Base-by-base conservation (phyloP, 2,797 vertebrate species). In the Gymnodraco acuticeps region DNA sequence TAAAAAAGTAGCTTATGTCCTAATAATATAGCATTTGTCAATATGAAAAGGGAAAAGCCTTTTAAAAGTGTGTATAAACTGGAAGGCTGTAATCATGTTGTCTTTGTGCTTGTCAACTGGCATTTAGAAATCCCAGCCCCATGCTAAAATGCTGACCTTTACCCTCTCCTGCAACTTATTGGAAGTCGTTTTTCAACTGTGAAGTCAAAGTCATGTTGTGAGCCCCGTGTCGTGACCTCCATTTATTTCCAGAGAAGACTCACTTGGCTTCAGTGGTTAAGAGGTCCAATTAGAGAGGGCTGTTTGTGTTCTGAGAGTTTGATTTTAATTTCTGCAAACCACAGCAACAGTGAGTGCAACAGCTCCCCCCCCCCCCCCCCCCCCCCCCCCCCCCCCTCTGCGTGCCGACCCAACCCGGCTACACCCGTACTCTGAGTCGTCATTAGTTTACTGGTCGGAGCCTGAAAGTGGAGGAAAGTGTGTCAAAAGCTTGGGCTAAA, bases 201-300 rank as follows among this genome's bases (percentile, higher is more conserved):
- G 84, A 90, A 91, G 89, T 91, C 79, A 87, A 89, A 93, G 86
- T 92, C 86, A 78, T 88, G 83, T 90, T 89, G 86, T 52, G 71
- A 80, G 84, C 87, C 86, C 84, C 41, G 51, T 88, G 93, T 89
- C 87, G 20, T 92, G 93, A 93, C 94, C 94, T 94, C 93, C 92
- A 91, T 94, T 94, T 93, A 88, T 93, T 91, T 73, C 82, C 74
- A 71, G 75, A 84, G 89, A 92, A 90, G 90, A 82, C 88, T 89
- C 75, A 87, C 87, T 92, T 83, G 88, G 89, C 89, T 93, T 91
- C 85, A 89, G 80, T 58, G 85, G 88, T 91, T 92, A 91, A 92
- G 89, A 90, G 81, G 89, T 89, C 93, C 92, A 95, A 95, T 94
- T 95, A 95, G 90, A 88, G 84, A 74, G 81, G 4, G 69, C 67